Conservation (phyloP, 2,888 invertebrate genomes). For the Rotaria macrura region DNA sequence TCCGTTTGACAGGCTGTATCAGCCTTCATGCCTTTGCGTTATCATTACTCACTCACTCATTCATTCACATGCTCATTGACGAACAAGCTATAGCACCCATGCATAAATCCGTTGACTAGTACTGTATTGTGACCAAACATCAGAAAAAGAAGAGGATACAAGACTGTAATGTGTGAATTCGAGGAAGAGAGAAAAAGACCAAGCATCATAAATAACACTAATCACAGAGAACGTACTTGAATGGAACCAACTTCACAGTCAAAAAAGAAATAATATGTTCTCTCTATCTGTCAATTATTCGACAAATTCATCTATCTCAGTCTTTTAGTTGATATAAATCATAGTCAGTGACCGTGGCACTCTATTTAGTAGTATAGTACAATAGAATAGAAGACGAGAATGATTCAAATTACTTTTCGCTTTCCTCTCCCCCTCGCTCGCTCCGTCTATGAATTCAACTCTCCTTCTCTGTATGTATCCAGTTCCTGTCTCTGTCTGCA, state of each 20-base stretch:
- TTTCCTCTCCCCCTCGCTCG: background rate
- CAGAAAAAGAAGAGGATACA: background rate
- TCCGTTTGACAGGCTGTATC: background rate
- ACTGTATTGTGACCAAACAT: background rate
- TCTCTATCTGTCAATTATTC: background rate
- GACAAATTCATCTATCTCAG: background rate
- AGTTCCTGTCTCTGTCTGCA: background rate
- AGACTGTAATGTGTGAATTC: background rate
- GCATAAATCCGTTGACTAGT: background rate
- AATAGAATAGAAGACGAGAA: background rate
- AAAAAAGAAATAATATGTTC: background rate
- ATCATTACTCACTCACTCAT: background rate
- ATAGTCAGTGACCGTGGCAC: background rate
- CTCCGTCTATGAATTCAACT: background rate
- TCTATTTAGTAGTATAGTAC: conserved; percentile 1
- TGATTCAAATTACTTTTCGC: conserved; percentile 3
- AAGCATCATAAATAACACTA: background rate
- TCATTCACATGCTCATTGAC: background rate
- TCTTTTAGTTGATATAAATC: background rate
- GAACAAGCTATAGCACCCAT: background rate
- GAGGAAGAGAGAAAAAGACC: background rate
- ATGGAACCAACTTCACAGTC: background rate
- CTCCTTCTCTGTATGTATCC: background rate
- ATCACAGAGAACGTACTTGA: background rate
- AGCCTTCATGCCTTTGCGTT: background rate